Base-by-base conservation (phyloP, 2,113 vertebrate species). In the Tetrao urogallus region DNA sequence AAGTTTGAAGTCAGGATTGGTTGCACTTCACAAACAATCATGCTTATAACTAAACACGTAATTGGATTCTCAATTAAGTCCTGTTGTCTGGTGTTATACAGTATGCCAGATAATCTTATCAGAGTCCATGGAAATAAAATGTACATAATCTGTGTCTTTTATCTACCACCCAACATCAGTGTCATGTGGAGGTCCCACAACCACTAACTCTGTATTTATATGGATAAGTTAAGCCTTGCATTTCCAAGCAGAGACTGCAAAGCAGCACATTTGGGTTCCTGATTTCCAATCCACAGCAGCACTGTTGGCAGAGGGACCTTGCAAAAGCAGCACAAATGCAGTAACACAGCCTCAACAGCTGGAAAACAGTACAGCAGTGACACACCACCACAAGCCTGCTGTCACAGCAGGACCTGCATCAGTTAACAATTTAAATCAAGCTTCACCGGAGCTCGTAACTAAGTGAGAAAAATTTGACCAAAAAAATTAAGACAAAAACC, bases 41-140 rank as follows among this genome's bases (percentile, higher is more conserved):
- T 11, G 16, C 34, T 93, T 92, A 69, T 89, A 91, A 90, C 45
- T 76, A 50, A 89, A 79, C 28, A 82, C 16, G 4, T 70, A 91
- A 82, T 70, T 34, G 66, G 69, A 83, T 83, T 87, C 42, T 87
- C 66, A 76, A 32, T 66, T 54, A 92, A 95, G 85, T 91, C 45
- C 48, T 70, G 25, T 7, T 70, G n/a, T 36, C 11, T 0, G 0
- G 16, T 27, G 22, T 82, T 57, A 73, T 12, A 78, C 43, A 87
- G 1, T 30, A 75, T 2, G 11, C 47, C n/a, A 66, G 38, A 54
- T 38, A 75, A 70, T 13, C 8, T 70, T 58, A 65, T 12, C 56
- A 86, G 43, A 3, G 2, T 45, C 79, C 84, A 84, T 1, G 2
- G 40, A 76, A 56, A 43, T 48, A 89, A 88, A 82, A 54, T 2